Evolutionary conservation across 64 coral and sea anemone species (phyloP).

Genomic region (Orbicella faveolata): DNA sequence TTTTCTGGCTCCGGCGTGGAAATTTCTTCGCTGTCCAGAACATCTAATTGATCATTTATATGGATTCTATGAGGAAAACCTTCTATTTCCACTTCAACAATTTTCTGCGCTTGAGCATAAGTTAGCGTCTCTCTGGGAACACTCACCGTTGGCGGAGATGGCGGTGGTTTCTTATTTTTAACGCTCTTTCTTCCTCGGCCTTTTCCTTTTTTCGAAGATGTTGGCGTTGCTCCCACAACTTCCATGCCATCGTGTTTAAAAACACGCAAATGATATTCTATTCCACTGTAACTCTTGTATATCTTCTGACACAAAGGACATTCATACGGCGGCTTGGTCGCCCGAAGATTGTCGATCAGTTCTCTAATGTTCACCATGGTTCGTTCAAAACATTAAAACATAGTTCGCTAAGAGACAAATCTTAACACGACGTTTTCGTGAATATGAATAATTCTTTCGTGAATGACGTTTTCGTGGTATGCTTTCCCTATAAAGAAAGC

Average conservation of each 20-base stretch:
- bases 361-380: conserved; percentile 86
- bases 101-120: conserved; percentile 98
- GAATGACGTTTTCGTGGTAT: conserved; percentile 29
- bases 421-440: not conserved
- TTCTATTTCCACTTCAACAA: conserved; percentile 98
- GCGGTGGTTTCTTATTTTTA: conserved; percentile 81
- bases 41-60: conserved; percentile 79
- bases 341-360: conserved; percentile 89
- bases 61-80: conserved; percentile 86
- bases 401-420: conserved; percentile 25
- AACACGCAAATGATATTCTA: conserved; percentile 99
- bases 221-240: conserved; percentile 55
- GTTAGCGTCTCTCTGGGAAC: conserved; percentile 96
- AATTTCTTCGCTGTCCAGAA: conserved; percentile 77
- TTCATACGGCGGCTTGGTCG: conserved; percentile 92
- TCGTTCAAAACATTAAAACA: conserved; percentile 63
- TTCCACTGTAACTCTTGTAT: conserved; percentile 99
- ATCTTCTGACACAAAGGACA: conserved; percentile 99
- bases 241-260: conserved; percentile 98
- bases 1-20: conserved; percentile 38
- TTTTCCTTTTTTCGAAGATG: conserved; percentile 85
- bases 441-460: conserved; percentile 6
- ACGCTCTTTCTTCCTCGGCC: conserved; percentile 76
- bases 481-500: conserved; percentile 11
- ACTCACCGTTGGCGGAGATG: conserved; percentile 79